Evolutionary conservation across 35 echinoderm and acorn worm genomes (phyloP).

Genomic region (Heliocidaris tuberculata): DNA sequence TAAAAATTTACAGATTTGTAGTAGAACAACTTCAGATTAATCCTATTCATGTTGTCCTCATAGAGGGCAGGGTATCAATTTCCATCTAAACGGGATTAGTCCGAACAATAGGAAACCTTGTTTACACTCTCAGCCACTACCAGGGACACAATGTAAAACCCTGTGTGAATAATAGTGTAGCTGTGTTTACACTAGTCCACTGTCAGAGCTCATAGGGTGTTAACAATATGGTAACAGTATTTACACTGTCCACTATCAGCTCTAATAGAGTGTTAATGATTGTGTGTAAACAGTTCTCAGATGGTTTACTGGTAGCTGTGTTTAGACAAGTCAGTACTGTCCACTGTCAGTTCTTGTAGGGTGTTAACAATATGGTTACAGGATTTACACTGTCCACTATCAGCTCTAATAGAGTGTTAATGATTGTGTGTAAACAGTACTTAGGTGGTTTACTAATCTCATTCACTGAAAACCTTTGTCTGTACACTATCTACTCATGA

Average conservation of each 20-base stretch:
- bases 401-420: neutral
- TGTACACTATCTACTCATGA: too few relatives aligned
- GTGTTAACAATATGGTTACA: neutral
- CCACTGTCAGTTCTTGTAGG: neutral
- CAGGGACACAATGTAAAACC: neutral
- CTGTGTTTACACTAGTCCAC: neutral
- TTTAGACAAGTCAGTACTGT: neutral
- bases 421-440: neutral
- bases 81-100: neutral
- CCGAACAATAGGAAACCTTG: neutral
- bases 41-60: neutral
- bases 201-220: neutral
- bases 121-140: neutral
- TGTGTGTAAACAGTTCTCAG: neutral
- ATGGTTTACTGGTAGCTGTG: neutral
- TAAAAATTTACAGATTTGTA: neutral
- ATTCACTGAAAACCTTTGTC: too few relatives aligned
- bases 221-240: neutral
- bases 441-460: neutral
- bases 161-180: neutral
- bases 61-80: neutral
- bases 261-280: constrained; percentile 13
- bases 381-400: neutral
- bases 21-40: neutral
- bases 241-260: neutral